Evolutionary conservation across 1,140 invertebrate genomes (phyloP), one percentile per base, ranked within the genome.

Genomic region (Lepidurus packardi): DNA sequence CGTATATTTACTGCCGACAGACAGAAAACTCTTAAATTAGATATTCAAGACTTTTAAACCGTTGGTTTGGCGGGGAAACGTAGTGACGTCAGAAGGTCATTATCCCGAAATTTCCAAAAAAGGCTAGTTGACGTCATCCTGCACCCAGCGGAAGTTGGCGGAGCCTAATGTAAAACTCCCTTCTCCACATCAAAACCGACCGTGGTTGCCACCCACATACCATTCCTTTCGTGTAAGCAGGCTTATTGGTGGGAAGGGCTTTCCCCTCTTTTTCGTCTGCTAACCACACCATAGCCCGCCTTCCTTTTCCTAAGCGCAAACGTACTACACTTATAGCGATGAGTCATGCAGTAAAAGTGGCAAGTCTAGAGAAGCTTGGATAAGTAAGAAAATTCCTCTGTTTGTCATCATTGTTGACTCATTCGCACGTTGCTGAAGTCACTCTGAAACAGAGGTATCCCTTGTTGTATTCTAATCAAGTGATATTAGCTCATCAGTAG

Each of bases 331-430:
- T 65, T 65, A n/a, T 65, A 65, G 53, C 53, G 53, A 65, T 65
- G 53, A 65, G 53, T 65, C 53, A 65, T 65, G 13, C 53, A 65
- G 53, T 65, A 65, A 65, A 65, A 65, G 53, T 65, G 53, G 53
- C 53, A 21, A 65, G 53, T 65, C 53, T 65, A 21, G 21, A 65
- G 53, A 65, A 65, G 53, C 53, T 65, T 65, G 9, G 53, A 65
- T 21, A 65, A 65, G 4, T 21, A 21, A 65, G 53, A 65, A 34
- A 65, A 65, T 65, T 65, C 53, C 53, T n/a, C 53, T 65, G 53
- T 65, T 65, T 65, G 53, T 65, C 53, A 65, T 65, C 53, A 65
- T 65, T 65, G 53, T 65, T 65, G 53, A 65, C 53, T 65, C 53
- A 65, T 65, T 65, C 53, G 8, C 53, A 65, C 53, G 53, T 65